A percentile compares a stretch with the other conserved stretches of the same genome.
Conservation (phyloP, 2,888 invertebrate species). For the Diplolepis rosae region DNA sequence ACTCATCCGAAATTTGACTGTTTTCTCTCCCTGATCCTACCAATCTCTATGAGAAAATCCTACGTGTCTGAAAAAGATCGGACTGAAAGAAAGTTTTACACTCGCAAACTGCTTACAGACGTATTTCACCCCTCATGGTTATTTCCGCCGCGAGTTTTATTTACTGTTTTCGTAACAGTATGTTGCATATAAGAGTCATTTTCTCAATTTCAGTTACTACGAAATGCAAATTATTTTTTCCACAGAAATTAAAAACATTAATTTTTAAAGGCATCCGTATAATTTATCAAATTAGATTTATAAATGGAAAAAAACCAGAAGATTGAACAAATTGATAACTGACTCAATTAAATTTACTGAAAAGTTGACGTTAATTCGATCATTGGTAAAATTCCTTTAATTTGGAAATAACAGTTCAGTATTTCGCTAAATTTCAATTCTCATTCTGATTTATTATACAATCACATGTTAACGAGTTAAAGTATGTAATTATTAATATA, state of each 20-base stretch:
- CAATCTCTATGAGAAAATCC: constrained; percentile 9
- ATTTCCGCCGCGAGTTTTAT: constrained; percentile 3
- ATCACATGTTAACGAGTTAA: too few species aligned
- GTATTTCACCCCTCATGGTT: constrained; percentile 10
- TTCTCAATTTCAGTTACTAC: background rate
- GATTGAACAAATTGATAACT: too few species aligned
- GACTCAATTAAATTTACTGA: too few species aligned
- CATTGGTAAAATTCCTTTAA: too few species aligned
- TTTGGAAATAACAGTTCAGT: too few species aligned
- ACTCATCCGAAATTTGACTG: constrained; percentile 24
- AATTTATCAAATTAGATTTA: too few species aligned
- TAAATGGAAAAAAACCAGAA: too few species aligned
- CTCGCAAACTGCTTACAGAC: constrained; percentile 23
- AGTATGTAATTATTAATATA: too few species aligned
- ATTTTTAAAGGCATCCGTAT: too few species aligned
- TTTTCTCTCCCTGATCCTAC: background rate
- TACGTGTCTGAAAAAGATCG: constrained; percentile 25
- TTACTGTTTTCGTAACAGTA: background rate
- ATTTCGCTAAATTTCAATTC: too few species aligned
- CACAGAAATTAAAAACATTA: background rate
- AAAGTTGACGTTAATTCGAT: too few species aligned
- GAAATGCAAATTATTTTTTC: background rate
- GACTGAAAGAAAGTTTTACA: constrained; percentile 19
- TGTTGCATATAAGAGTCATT: background rate
- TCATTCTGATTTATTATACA: too few species aligned